These are phyloP conservation scores for Acholoe squamosa DNA, from an alignment of 2,888 invertebrate species.

Conservation along the genomic window DNA sequence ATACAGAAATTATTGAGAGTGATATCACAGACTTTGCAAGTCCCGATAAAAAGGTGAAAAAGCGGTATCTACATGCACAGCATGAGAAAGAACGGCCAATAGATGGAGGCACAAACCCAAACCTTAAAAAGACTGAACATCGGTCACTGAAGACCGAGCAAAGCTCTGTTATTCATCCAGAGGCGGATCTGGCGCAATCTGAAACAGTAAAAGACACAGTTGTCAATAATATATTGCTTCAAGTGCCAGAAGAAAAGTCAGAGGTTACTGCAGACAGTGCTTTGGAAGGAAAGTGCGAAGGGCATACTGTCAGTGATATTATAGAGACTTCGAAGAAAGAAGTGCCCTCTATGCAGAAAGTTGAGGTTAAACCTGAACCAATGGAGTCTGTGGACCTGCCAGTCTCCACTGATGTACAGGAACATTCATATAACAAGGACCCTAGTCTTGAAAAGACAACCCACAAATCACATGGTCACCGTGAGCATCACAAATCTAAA, in stretches of 20 bases:
- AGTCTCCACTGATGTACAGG: not conserved
- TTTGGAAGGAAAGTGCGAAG: not conserved
- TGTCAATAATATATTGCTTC: too few relatives aligned
- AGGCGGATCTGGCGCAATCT: too few relatives aligned
- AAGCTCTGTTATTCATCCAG: not conserved
- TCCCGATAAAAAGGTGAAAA: slow-evolving; percentile 35
- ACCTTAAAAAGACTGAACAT: slow-evolving; percentile 55
- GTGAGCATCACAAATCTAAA: slow-evolving; percentile 64
- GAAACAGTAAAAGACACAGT: too few relatives aligned
- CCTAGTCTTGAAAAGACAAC: slow-evolving; percentile 29
- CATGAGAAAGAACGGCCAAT: slow-evolving; percentile 33
- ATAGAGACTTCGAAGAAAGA: not conserved
- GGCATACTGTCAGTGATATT: not conserved
- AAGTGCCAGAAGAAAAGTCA: not conserved
- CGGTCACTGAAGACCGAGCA: not conserved
- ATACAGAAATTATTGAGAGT: not conserved
- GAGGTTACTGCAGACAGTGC: not conserved
- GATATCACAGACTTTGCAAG: not conserved
- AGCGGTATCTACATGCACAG: slow-evolving; percentile 14
- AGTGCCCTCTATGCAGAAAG: not conserved
- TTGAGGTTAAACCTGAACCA: not conserved
- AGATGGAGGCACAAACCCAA: slow-evolving; percentile 49
- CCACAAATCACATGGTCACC: slow-evolving; percentile 64
- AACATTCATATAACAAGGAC: slow-evolving; percentile 66
- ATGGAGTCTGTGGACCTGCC: not conserved